phyloP scores from a whole-genome alignment of 1,140 invertebrate species.

The Sweltsa coloradensis region DNA sequence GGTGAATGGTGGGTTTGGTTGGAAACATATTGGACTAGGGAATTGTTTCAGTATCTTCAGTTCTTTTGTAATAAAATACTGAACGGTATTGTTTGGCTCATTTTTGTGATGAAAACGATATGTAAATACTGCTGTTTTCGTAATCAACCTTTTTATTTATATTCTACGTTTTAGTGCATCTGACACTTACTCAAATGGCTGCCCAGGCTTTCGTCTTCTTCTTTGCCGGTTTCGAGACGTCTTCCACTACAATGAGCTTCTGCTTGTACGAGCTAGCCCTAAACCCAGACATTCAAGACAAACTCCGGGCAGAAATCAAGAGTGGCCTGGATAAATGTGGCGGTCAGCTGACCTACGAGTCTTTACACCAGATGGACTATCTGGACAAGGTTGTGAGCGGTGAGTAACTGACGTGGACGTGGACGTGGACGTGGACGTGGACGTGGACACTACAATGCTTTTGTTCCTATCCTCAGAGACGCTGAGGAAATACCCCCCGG shows the following conservation, averaged over 20 bases:
- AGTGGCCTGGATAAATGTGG: constrained; percentile 24
- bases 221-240: constrained; percentile 25
- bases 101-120: background rate
- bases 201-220: no score
- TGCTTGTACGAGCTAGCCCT: constrained; percentile 34
- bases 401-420: background rate
- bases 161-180: background rate
- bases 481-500: constrained; percentile 32
- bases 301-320: constrained; percentile 34
- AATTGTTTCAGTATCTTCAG: no score
- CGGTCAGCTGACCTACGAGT: constrained; percentile 29
- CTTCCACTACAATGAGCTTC: constrained; percentile 33
- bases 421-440: no score
- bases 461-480: constrained; percentile 24
- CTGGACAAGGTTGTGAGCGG: constrained; percentile 32
- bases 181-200: constrained; percentile 23
- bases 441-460: no score
- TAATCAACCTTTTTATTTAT: background rate
- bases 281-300: constrained; percentile 38
- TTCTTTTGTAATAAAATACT: no score
- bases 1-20: no score
- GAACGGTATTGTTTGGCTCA: background rate
- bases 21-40: no score
- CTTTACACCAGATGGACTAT: constrained; percentile 29
- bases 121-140: constrained; percentile 13